Evolutionary conservation across 2,888 invertebrate species (phyloP), one percentile per base, ranked within the genome.

Genomic region (Netelia fuscicornis): DNA sequence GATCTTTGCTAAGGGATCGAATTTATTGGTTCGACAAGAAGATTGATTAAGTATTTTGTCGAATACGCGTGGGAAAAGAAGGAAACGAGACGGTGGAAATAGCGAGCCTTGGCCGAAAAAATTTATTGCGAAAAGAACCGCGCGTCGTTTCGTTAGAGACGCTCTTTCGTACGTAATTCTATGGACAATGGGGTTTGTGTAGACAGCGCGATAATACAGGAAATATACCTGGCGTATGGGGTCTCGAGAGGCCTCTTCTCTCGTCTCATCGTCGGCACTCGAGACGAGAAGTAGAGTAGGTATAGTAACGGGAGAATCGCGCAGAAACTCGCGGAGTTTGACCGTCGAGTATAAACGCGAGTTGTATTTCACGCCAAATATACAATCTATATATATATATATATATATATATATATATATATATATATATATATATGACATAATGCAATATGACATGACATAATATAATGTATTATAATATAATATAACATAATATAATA

Each of bases 271-370:
- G 10, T 77, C 68, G 81, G 77, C 68, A 64, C 65, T 72, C 76
- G 83, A 83, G 80, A 72, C 72, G 83, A 56, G 72, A 74, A 72
- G 71, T 71, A 67, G 67, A 37, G 54, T 65, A 56, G 54, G 54
- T 54, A 54, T 54, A 71, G 81, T 58, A 83, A 62, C 83, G 83
- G 79, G 83, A 83, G 83, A 82, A 79, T 83, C 83, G 80, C 80
- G 80, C 80, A 71, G 72, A 11, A 71, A 74, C 52, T 72, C 79
- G 64, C 75, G 8, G 44, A 74, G 72, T 76, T 80, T 85, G 72
- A 83, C 72, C 83, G 76, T 80, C n/a, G 67, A 76, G 70, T 37
- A 67, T 65, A 65, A 77, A 68, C 58, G 58, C 48, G 58, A 23
- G 54, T 54, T 37, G 65, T n/a, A 65, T 65, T 13, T 17, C 8